Evolutionary conservation across 2,797 vertebrate genomes (phyloP), one percentile per base, ranked within the genome.

Genomic region (Diglossa cyanea): DNA sequence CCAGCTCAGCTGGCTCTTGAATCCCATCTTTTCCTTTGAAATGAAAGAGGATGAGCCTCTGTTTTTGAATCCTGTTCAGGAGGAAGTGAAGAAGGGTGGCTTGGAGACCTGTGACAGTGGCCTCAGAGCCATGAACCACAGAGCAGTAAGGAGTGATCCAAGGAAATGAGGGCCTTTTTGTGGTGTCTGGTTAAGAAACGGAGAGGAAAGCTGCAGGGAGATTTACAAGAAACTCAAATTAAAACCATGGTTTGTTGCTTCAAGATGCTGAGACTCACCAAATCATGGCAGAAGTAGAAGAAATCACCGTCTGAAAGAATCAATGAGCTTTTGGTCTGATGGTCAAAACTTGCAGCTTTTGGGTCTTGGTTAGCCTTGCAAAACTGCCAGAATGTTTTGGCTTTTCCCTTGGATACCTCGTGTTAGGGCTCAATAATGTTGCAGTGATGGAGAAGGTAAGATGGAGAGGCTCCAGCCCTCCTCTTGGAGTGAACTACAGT

Each of bases 321-420:
- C 39, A 66, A 7, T 10, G 25, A 23, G 4, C 5, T 85, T 86
- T 60, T 79, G 13, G 9, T 50, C 44, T 67, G 33, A 8, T 55
- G 37, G 25, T 88, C 17, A 33, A 40, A 40, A 40, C 3, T 3
- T 0, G 3, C 3, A 4, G 65, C 16, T 79, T 39, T 26, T 9
- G 42, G 37, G 21, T n/a, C 33, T 47, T 42, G 1, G 2, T 39
- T 40, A 76, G 74, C 37, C 18, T 18, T 58, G 44, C 33, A 58
- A 51, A 47, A 13, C 40, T 2, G 3, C 65, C 48, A 33, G 44
- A 31, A 33, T 0, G 0, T 70, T 68, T 67, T 76, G 42, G n/a
- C 18, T 93, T 85, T 82, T 73, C 51, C 40, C 55, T 13, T 2
- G 0, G 18, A 2, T 50, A 19, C 33, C 37, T 58, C 1, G 0